Conservation (phyloP, 2,113 vertebrate genomes). For the Heterotilapia buettikoferi region DNA sequence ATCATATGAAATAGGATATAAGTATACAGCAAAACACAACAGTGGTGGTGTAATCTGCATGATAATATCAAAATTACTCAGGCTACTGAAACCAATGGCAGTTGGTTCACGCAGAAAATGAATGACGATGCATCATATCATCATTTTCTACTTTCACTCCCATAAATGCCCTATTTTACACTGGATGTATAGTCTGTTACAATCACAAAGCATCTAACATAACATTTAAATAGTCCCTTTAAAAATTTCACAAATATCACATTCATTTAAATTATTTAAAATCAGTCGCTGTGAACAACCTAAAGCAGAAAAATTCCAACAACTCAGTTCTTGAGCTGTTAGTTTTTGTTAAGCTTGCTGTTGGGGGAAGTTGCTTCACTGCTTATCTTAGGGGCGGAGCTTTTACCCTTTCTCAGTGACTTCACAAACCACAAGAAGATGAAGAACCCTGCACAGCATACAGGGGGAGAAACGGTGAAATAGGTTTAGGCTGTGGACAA, state of each 20-base stretch:
- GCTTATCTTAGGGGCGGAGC: background rate
- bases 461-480: background rate
- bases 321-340: background rate
- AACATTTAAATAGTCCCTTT: background rate
- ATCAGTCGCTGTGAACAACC: background rate
- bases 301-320: background rate
- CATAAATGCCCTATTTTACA: background rate
- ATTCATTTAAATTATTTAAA: background rate
- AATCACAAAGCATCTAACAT: background rate
- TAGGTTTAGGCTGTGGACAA: background rate
- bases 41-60: background rate
- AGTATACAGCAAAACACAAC: background rate
- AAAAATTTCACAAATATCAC: background rate
- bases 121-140: background rate
- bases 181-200: background rate
- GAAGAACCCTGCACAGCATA: conserved; percentile 32
- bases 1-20: background rate
- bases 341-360: background rate
- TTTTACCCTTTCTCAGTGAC: background rate
- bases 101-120: background rate
- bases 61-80: background rate
- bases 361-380: background rate
- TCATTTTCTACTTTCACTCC: background rate
- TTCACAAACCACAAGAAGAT: conserved; percentile 44
- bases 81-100: background rate